These are phyloP conservation scores for Lampropteryx suffumata DNA, from an alignment of 2,888 invertebrate species.

Conservation along the genomic window DNA sequence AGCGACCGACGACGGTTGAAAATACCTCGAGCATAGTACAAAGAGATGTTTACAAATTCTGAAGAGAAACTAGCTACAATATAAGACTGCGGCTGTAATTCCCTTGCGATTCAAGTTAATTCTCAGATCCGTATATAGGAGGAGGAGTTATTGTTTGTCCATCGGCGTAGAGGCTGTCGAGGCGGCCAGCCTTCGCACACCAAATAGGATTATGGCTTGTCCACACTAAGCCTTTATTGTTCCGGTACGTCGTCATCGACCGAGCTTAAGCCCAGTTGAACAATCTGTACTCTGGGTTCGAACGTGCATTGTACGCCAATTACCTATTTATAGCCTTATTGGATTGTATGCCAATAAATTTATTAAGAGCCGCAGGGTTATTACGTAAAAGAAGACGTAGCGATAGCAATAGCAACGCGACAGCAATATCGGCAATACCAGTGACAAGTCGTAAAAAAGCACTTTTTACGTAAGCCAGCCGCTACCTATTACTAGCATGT, in stretches of 20 bases:
- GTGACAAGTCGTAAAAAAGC: too few species aligned
- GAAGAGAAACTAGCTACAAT: constrained; percentile 28
- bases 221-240: constrained; percentile 52
- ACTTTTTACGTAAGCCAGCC: too few species aligned
- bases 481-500: too few species aligned
- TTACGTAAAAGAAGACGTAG: too few species aligned
- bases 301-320: constrained; percentile 45
- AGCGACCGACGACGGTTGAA: constrained; percentile 8
- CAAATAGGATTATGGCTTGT: constrained; percentile 60
- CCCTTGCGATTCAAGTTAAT: constrained; percentile 37
- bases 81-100: constrained; percentile 30
- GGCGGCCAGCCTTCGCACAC: constrained; percentile 36
- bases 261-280: constrained; percentile 39
- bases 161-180: constrained; percentile 31
- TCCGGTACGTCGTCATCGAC: constrained; percentile 44
- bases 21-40: constrained; percentile 21
- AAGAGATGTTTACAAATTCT: constrained; percentile 31
- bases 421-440: too few species aligned
- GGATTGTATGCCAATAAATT: constrained; percentile 38
- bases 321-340: constrained; percentile 39
- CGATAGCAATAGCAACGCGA: too few species aligned
- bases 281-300: constrained; percentile 42
- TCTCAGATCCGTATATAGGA: constrained; percentile 42
- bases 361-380: constrained; percentile 33
- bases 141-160: constrained; percentile 54